A percentile compares a stretch with the other conserved stretches of the same genome.
phyloP scores from a whole-genome alignment of 2,113 vertebrate species.

The Oriolus oriolus region DNA sequence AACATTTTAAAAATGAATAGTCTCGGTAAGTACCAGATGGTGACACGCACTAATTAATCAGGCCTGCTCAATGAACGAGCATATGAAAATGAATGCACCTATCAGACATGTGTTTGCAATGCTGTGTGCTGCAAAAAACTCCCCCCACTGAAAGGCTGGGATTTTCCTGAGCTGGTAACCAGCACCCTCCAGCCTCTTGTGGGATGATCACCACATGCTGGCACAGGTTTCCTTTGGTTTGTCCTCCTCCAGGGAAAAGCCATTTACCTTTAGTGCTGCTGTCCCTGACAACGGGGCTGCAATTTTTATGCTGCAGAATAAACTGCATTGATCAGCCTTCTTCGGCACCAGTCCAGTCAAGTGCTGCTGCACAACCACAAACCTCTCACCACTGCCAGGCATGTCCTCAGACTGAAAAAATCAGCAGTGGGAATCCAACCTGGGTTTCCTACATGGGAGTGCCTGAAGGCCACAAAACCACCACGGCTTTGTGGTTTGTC shows the following conservation, averaged over 20 bases:
- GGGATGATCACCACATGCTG: background rate
- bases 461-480: slow-evolving; percentile 1
- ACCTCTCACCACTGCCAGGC: background rate
- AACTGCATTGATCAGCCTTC: background rate
- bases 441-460: background rate
- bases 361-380: background rate
- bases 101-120: slow-evolving; percentile 60
- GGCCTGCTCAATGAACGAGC: slow-evolving; percentile 70
- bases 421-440: background rate
- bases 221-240: background rate
- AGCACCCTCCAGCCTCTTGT: slow-evolving; percentile 1
- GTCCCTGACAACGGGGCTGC: background rate
- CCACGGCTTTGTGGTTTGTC: background rate
- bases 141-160: background rate
- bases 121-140: slow-evolving; percentile 26
- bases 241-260: background rate
- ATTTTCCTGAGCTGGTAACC: background rate
- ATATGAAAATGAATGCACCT: slow-evolving; percentile 74
- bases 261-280: background rate
- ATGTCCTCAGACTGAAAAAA: background rate
- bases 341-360: background rate
- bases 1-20: slow-evolving; percentile 79
- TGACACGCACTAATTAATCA: slow-evolving; percentile 78
- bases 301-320: background rate
- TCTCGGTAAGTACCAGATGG: slow-evolving; percentile 76